These are phyloP conservation scores for Myotis myotis DNA, from an alignment of 2,797 vertebrate genomes.

Conservation along the genomic window DNA sequence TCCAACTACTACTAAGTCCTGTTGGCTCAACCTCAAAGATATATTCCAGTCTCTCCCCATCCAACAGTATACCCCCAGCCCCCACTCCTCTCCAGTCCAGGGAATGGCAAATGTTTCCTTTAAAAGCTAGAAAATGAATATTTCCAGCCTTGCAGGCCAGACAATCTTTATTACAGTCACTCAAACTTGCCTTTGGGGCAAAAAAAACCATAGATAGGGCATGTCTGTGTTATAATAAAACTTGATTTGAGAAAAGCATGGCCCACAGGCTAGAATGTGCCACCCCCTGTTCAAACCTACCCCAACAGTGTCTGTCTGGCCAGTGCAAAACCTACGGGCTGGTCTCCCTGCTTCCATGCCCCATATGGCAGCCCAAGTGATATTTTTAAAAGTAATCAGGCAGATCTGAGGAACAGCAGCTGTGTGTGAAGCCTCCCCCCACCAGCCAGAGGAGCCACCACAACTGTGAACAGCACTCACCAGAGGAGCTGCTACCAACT, in stretches of 20 bases:
- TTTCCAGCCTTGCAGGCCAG: background rate
- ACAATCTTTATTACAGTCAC: background rate
- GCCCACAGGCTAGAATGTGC: background rate
- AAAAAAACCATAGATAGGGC: background rate
- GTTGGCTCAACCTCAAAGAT: background rate
- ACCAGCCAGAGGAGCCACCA: no score
- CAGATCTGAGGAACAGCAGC: no score
- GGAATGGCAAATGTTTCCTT: background rate
- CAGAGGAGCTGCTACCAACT: no score
- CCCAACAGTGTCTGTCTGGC: background rate
- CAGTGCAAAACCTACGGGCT: background rate
- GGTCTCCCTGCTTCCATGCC: background rate
- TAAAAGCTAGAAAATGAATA: background rate
- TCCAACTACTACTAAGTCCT: background rate
- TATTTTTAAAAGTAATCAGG: background rate
- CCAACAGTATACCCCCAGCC: no score
- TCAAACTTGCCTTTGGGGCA: background rate
- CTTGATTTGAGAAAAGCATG: background rate
- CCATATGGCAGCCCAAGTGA: fast-evolving
- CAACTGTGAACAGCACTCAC: no score
- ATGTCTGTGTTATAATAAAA: background rate
- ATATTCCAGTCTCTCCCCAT: background rate
- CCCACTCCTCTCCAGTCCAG: background rate
- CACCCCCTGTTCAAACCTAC: background rate
- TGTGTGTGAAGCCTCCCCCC: no score